Evolutionary conservation across 1,140 invertebrate genomes (phyloP).

Genomic region (Sarcophaga peregrina): DNA sequence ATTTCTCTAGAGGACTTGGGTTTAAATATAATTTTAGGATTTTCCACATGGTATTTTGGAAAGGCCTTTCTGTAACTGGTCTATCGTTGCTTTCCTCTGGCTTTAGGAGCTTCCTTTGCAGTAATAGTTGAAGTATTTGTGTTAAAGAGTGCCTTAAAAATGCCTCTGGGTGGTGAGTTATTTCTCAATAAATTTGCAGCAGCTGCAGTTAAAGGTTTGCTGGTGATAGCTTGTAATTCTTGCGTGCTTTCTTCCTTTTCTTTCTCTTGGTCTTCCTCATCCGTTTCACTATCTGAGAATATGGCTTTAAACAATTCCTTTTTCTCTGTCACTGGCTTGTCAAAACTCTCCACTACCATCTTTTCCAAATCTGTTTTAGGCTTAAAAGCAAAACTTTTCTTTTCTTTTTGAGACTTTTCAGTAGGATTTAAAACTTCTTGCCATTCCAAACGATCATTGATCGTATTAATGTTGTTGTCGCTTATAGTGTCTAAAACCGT

Average conservation of each 20-base stretch:
- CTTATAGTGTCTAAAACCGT: slow-evolving; percentile 10
- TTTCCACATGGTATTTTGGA: not conserved
- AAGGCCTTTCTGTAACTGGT: not conserved
- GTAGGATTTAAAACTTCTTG: slow-evolving; percentile 6
- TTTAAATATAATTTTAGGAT: not conserved
- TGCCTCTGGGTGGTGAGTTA: slow-evolving; percentile 76
- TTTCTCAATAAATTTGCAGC: slow-evolving; percentile 71
- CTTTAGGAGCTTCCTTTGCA: not conserved
- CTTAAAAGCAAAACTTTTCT: slow-evolving; percentile 47
- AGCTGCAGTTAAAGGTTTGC: slow-evolving; percentile 52
- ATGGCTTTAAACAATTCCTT: slow-evolving; percentile 73
- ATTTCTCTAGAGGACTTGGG: slow-evolving; percentile 17
- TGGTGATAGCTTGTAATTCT: not conserved
- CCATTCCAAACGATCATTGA: slow-evolving; percentile 3
- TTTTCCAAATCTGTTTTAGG: slow-evolving; percentile 57
- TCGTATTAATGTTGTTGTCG: not conserved
- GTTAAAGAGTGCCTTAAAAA: slow-evolving; percentile 77
- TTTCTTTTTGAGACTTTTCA: not conserved
- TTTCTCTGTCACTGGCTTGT: slow-evolving; percentile 68
- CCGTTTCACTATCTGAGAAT: slow-evolving; percentile 71
- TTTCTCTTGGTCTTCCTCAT: slow-evolving; percentile 51
- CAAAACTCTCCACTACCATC: slow-evolving; percentile 62
- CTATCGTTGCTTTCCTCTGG: not conserved
- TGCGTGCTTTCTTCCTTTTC: slow-evolving; percentile 13
- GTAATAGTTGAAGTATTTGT: not conserved